Base-by-base conservation (phyloP, 2,113 vertebrate genomes). In the Cyanoderma ruficeps region DNA sequence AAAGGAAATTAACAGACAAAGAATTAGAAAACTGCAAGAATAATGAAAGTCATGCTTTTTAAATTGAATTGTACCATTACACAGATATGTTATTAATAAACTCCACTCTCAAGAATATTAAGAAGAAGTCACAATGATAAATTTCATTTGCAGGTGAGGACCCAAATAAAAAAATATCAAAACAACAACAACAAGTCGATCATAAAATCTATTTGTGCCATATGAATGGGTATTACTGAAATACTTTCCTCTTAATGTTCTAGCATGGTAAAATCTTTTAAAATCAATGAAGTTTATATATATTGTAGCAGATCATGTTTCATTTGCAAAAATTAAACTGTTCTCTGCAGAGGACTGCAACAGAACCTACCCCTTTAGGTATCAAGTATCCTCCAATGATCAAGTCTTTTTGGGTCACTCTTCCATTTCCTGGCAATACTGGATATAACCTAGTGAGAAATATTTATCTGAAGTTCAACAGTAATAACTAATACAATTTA, bases 371-470 rank as follows among this genome's bases (percentile, higher is more conserved):
- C 98, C 99, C 99, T 98, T 98, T 99, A 93, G 99, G 99, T 92
- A 99, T 99, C 59, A 99, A 98, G 97, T 99, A 99, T 85, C 98
- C 99, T 64, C 98, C 99, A 79, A 99, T 42, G 16, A 99, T 96
- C 96, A 99, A 90, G 95, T 99, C 99, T 94, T 99, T 98, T 87
- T 99, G 99, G 37, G 98, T 99, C 83, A 99, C 97, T 86, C 98
- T 98, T 74, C 98, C 99, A 30, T 99, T 99, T 95, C 99, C 99
- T 33, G 99, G 99, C 89, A 99, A 98, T 93, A 99, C 99, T 83
- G 99, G 99, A 95, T 98, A 99, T 94, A 99, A 98, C 95, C 99
- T 99, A 97, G 41, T 93, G 75, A 96, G 41, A 96, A 94, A 94
- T 35, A 83, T 75, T 93, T 74, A 41, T 68, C 35, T 85, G 31